These are phyloP conservation scores for Bungarus multicinctus DNA, from an alignment of 2,113 vertebrate genomes.

Conservation along the genomic window DNA sequence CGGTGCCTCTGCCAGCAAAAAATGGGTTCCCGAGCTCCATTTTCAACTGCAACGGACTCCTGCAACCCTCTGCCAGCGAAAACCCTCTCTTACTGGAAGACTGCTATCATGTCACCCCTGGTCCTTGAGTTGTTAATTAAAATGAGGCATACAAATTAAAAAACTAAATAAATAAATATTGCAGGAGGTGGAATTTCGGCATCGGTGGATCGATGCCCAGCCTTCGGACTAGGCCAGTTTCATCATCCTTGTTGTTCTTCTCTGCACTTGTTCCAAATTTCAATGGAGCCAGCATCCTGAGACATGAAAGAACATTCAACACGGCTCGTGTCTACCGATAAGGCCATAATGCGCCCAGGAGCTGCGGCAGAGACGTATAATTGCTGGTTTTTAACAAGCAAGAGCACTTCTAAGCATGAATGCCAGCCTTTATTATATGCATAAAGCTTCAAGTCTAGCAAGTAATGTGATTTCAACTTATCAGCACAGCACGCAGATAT, in stretches of 20 bases:
- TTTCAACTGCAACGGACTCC: too few relatives aligned
- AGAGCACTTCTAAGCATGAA: not conserved
- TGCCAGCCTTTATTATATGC: slow-evolving; percentile 5
- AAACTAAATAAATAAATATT: too few relatives aligned
- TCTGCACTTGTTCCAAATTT: not conserved
- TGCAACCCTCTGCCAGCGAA: too few relatives aligned
- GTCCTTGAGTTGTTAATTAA: too few relatives aligned
- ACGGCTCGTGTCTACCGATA: not conserved
- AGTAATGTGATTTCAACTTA: not conserved
- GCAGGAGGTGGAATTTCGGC: too few relatives aligned
- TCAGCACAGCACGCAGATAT: not conserved
- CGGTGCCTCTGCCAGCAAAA: too few relatives aligned
- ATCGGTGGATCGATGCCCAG: too few relatives aligned
- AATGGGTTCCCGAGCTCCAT: too few relatives aligned
- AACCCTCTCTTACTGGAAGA: too few relatives aligned
- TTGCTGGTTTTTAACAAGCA: not conserved
- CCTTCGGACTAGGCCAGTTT: too few relatives aligned
- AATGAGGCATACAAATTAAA: too few relatives aligned
- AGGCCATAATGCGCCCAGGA: not conserved
- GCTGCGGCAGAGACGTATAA: not conserved
- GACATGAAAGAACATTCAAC: not conserved
- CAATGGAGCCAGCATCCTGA: not conserved
- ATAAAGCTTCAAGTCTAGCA: not conserved
- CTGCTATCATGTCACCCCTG: too few relatives aligned
- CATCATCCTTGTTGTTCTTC: not conserved